Conservation (phyloP, 2,113 vertebrate genomes). For the Loxodonta africana region DNA sequence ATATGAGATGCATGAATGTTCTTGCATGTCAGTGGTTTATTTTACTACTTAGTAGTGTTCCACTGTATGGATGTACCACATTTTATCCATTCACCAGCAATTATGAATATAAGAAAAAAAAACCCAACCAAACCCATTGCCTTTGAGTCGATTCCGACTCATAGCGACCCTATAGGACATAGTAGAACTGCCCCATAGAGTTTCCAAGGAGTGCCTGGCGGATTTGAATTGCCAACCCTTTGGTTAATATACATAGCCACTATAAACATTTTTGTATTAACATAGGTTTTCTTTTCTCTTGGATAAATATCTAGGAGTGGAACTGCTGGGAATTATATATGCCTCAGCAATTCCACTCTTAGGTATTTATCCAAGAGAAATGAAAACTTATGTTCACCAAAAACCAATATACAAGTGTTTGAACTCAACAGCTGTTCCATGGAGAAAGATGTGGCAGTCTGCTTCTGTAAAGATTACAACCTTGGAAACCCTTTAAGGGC, state of each 20-base stretch:
- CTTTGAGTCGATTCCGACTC: too few species aligned
- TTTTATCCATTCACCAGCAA: neutral
- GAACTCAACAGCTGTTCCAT: neutral
- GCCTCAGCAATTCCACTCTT: neutral
- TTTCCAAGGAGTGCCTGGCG: too few species aligned
- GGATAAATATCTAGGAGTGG: neutral
- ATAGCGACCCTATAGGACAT: too few species aligned
- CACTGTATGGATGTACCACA: neutral
- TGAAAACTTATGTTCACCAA: neutral
- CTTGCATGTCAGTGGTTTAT: neutral
- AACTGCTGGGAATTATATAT: neutral
- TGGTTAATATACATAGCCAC: neutral
- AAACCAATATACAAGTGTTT: neutral
- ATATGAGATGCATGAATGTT: neutral
- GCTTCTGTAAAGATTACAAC: neutral
- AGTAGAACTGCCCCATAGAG: too few species aligned
- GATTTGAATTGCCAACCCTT: too few species aligned
- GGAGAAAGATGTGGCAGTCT: neutral
- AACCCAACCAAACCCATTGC: too few species aligned
- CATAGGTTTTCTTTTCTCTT: conserved; percentile 23
- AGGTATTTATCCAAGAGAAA: neutral
- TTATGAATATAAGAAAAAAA: neutral
- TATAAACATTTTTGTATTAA: neutral
- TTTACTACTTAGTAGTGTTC: neutral
- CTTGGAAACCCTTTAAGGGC: neutral